Evolutionary conservation across 2,113 vertebrate species (phyloP), one percentile per base, ranked within the genome.

Genomic region (Trachemys scripta): DNA sequence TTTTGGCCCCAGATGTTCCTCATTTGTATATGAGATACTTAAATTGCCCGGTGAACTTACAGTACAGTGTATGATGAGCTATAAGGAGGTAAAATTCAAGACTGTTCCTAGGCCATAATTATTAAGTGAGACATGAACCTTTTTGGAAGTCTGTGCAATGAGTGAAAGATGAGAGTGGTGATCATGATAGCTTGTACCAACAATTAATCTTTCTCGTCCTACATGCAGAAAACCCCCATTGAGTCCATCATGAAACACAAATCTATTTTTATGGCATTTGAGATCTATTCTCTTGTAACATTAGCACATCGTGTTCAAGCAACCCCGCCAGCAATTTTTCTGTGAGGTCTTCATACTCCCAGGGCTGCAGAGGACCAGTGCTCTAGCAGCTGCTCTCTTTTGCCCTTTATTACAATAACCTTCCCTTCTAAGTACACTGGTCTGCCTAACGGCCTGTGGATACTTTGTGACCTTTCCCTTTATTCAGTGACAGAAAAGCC

Each of bases 401-500:
- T 19, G 50, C 81, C 72, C 76, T 20, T 82, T n/a, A 78, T 87
- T 87, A 42, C 2, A 4, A 86, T 84, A 47, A 27, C 88, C 89
- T 95, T 98, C 82, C 53, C 83, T 88, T 93, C 76, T 75, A 27
- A 93, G 35, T 49, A 14, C 75, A 5, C 0, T 22, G 79, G 35
- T 49, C 35, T 0, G 1, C 86, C 88, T 84, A 56, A 72, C 90
- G 56, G 59, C 42, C 92, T 89, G 49, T 75, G 90, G 87, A 22
- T 88, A 49, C 35, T 94, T 93, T 84, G 1, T 84, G 94, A 91
- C 89, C 89, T 97, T 95, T 91, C 83, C 59, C n/a, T n/a, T n/a
- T 79, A 80, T 82, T 88, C 83, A 5, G 59, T 29, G 82, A 51
- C 31, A 84, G 81, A 76, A 86, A 76, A 92, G 47, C 80, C 81